These are phyloP conservation scores for Morinoia aosen DNA, from an alignment of 2,888 invertebrate genomes.

Conservation along the genomic window DNA sequence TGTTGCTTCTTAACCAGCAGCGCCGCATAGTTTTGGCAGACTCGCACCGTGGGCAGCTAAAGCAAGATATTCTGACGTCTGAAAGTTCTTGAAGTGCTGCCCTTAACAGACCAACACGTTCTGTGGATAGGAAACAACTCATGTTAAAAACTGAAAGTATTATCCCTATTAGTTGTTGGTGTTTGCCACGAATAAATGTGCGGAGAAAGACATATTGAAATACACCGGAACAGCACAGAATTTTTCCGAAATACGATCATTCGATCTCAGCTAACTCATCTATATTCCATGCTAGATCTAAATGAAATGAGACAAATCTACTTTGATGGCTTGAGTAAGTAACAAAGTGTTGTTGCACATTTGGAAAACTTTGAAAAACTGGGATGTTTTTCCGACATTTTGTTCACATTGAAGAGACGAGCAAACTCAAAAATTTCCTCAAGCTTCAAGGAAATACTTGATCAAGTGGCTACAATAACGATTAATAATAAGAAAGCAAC, in stretches of 20 bases:
- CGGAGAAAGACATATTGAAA: background rate
- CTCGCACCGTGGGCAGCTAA: background rate
- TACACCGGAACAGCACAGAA: background rate
- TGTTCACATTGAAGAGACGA: too few species aligned
- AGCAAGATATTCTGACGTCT: background rate
- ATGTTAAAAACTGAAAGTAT: too few species aligned
- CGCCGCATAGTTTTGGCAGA: background rate
- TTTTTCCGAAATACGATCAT: background rate
- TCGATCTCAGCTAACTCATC: too few species aligned
- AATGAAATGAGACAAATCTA: too few species aligned
- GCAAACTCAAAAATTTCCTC: background rate
- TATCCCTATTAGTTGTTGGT: too few species aligned
- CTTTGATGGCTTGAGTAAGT: too few species aligned
- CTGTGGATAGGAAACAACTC: too few species aligned
- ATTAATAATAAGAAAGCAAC: background rate
- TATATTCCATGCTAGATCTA: too few species aligned
- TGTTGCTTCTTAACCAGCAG: background rate
- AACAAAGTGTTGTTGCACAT: too few species aligned
- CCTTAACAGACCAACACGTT: too few species aligned
- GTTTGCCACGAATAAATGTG: background rate
- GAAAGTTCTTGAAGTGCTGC: background rate
- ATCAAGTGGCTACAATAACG: background rate
- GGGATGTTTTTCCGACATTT: too few species aligned
- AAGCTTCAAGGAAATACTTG: background rate
- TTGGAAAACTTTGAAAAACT: too few species aligned